Evolutionary conservation across 2,888 invertebrate genomes (phyloP).

Genomic region (Pterostichus madidus): DNA sequence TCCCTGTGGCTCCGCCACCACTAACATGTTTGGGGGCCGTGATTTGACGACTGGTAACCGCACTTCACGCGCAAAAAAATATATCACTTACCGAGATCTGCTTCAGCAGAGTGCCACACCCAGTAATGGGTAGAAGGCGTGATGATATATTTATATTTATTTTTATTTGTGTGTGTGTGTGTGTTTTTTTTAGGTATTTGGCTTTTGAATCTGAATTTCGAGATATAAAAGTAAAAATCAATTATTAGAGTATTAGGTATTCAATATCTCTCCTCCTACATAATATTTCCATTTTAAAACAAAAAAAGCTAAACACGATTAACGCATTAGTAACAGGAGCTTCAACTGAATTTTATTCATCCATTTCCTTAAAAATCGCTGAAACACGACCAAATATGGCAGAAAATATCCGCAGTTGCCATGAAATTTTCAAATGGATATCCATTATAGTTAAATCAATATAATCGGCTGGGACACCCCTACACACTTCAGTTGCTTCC

Average conservation of each 20-base stretch:
- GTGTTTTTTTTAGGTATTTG: too few relatives aligned
- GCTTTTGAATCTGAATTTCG: too few relatives aligned
- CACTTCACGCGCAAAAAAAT: too few relatives aligned
- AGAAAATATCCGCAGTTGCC: constrained; percentile 6
- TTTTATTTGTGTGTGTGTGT: too few relatives aligned
- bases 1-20: too few relatives aligned
- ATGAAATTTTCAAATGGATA: constrained; percentile 44
- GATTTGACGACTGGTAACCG: too few relatives aligned
- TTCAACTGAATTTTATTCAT: not conserved
- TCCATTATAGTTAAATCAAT: constrained; percentile 46
- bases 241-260: not conserved
- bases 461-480: constrained; percentile 36
- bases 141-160: too few relatives aligned
- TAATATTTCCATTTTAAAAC: constrained; percentile 26
- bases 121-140: too few relatives aligned
- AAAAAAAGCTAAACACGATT: constrained; percentile 16
- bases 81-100: too few relatives aligned
- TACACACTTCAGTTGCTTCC: constrained; percentile 21
- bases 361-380: constrained; percentile 17
- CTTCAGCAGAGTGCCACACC: too few relatives aligned
- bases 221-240: too few relatives aligned
- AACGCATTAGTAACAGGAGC: constrained; percentile 9
- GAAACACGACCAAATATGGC: not conserved
- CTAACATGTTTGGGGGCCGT: too few relatives aligned
- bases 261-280: not conserved